Evolutionary conservation across 1,140 invertebrate genomes (phyloP), one percentile per base, ranked within the genome.

Genomic region (Lithobius niger): DNA sequence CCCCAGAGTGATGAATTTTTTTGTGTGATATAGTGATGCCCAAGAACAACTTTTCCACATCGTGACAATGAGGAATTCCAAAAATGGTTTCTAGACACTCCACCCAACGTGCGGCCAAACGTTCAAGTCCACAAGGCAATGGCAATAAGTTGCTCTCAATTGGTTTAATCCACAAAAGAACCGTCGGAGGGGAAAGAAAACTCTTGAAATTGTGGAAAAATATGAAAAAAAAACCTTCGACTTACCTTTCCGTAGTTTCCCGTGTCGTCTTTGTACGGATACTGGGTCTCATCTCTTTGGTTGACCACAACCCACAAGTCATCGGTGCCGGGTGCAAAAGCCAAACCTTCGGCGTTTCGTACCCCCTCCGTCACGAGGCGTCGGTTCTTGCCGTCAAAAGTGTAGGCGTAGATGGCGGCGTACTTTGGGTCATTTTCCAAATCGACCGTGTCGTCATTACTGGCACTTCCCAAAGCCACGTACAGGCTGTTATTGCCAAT

Each of bases 301-400:
- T 52, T 52, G 31, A 52, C 50, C 3, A 52, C 50, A 13, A 24
- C 50, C 50, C 50, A 52, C 28, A 52, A 6, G 4, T 31, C 50
- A 3, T 31, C 31, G 18, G 50, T 52, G 13, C 27, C 50, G 18
- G 50, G 50, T 3, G 18, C 26, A n/a, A 52, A 31, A 3, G 50
- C 50, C 3, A 52, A 6, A 21, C 50, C 50, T 52, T 52, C 50
- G 3, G 50, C 50, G 21, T 52, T 52, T 3, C 50, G 27, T 15
- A 52, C 13, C 3, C 50, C 50, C 19, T 36, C 2, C 3, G 26
- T 15, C 3, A 52, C 3, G 3, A 52, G 27, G 3, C 27, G 27
- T 21, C 50, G 15, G 3, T 36, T 18, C 6, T 4, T 19, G 6
- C 50, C 50, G 22, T 52, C 31, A 3, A 36, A 2, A 28, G 3